Evolutionary conservation across 2,797 vertebrate species (phyloP).

Genomic region (Channa striata): DNA sequence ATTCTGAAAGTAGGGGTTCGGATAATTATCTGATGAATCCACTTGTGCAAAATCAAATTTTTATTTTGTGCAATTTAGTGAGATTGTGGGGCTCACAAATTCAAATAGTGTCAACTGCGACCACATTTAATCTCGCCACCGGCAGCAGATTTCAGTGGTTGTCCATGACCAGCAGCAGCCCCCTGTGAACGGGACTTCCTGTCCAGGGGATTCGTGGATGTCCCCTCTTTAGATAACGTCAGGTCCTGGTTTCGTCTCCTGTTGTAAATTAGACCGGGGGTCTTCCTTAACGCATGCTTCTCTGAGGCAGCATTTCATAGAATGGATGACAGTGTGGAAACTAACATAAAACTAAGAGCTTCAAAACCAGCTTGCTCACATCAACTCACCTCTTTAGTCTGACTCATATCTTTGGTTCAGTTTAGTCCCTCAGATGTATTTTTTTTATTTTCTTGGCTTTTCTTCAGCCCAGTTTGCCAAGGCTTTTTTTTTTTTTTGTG

Average conservation of each 20-base stretch:
- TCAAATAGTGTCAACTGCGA: too few relatives aligned
- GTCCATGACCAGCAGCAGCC: too few relatives aligned
- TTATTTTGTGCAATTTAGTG: background rate
- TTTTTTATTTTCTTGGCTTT: background rate
- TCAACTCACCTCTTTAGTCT: constrained; percentile 9
- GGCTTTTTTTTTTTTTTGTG: constrained; percentile 64
- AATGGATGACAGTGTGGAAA: too few relatives aligned
- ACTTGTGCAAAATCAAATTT: background rate
- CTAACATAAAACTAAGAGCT: too few relatives aligned
- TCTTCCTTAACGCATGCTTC: background rate
- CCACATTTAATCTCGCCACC: too few relatives aligned
- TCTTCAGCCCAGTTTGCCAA: constrained; percentile 39
- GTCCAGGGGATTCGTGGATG: background rate
- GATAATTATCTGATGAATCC: background rate
- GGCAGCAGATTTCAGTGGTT: too few relatives aligned
- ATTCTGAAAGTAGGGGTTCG: background rate
- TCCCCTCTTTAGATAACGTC: background rate
- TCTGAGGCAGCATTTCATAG: too few relatives aligned
- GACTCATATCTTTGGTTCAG: constrained; percentile 35
- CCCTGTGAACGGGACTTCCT: background rate
- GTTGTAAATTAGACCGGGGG: background rate
- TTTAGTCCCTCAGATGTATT: background rate
- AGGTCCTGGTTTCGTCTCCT: background rate
- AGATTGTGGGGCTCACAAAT: too few relatives aligned
- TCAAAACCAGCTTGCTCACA: too few relatives aligned